Percentiles rank a stretch among this genome's conserved stretches.
Conservation (phyloP, 23 tunicate genomes). For the Halocynthia roretzi region DNA sequence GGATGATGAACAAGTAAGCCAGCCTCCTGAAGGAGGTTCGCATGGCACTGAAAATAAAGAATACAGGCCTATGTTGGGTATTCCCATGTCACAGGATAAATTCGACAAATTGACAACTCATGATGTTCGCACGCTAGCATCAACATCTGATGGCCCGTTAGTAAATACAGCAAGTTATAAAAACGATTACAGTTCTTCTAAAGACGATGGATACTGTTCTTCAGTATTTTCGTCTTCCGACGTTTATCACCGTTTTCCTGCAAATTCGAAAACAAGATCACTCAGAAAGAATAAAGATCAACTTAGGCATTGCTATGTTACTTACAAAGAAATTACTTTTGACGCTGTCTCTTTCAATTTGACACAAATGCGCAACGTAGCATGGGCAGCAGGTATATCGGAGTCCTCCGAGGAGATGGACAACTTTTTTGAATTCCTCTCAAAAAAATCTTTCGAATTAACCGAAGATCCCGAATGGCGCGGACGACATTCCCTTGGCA, state of each 20-base stretch:
- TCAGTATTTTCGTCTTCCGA: too few species aligned
- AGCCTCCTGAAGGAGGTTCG: not conserved
- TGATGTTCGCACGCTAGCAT: too few species aligned
- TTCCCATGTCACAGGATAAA: slow-evolving; percentile 49
- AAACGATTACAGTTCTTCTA: too few species aligned
- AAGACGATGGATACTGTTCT: too few species aligned
- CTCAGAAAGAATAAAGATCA: not conserved
- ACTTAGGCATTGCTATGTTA: slow-evolving; percentile 43
- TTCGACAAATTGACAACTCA: slow-evolving; percentile 1
- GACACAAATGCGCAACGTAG: slow-evolving; percentile 50
- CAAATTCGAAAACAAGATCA: too few species aligned
- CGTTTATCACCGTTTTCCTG: too few species aligned
- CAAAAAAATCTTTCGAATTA: slow-evolving; percentile 24
- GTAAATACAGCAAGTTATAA: too few species aligned
- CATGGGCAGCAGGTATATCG: slow-evolving; percentile 32
- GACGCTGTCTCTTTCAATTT: slow-evolving; percentile 46
- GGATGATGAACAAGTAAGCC: not conserved
- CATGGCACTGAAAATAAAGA: not conserved
- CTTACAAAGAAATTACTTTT: slow-evolving; percentile 48
- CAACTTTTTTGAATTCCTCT: slow-evolving; percentile 56
- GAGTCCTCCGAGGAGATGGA: slow-evolving; percentile 42
- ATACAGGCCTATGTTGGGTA: slow-evolving; percentile 19
- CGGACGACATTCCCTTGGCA: slow-evolving; percentile 35
- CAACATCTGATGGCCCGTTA: too few species aligned
- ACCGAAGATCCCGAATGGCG: slow-evolving; percentile 46